Evolutionary conservation across 2,797 vertebrate species (phyloP).

Genomic region (Hephaestus fuliginosus): DNA sequence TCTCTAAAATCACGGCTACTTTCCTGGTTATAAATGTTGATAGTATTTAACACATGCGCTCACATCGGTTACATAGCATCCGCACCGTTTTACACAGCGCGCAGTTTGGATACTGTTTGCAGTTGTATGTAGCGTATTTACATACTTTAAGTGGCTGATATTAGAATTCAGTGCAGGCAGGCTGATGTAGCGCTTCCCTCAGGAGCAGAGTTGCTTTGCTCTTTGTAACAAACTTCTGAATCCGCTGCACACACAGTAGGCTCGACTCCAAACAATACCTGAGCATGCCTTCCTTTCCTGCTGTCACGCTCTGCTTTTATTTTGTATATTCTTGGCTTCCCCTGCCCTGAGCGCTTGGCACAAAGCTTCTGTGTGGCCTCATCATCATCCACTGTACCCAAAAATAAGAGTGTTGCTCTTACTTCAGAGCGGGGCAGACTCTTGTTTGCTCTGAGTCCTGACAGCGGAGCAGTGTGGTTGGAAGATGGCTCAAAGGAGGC

Average conservation of each 20-base stretch:
- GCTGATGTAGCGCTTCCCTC: constrained; percentile 67
- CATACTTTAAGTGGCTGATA: constrained; percentile 64
- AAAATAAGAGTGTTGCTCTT: constrained; percentile 72
- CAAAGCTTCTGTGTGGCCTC: constrained; percentile 74
- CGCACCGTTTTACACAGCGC: constrained; percentile 27
- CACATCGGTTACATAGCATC: constrained; percentile 6
- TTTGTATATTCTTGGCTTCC: constrained; percentile 75
- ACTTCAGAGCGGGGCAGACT: constrained; percentile 64
- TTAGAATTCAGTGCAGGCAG: constrained; percentile 67
- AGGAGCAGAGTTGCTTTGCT: constrained; percentile 71
- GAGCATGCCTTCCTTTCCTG: constrained; percentile 65
- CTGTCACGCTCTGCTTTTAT: constrained; percentile 76
- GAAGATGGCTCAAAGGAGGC: constrained; percentile 64
- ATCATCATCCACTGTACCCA: constrained; percentile 74
- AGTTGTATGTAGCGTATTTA: constrained; percentile 57
- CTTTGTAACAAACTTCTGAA: constrained; percentile 78
- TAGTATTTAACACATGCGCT: constrained; percentile 17
- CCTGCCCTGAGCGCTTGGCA: constrained; percentile 73
- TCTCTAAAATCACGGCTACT: neutral
- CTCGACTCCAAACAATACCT: constrained; percentile 76
- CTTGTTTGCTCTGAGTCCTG: constrained; percentile 72
- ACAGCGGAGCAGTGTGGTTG: constrained; percentile 69
- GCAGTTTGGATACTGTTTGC: constrained; percentile 36
- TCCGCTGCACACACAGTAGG: constrained; percentile 61
- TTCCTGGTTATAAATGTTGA: constrained; percentile 5